A percentile compares a stretch with the other conserved stretches of the same genome.
Conservation (phyloP, 2,113 vertebrate genomes). For the Cavia aperea region DNA sequence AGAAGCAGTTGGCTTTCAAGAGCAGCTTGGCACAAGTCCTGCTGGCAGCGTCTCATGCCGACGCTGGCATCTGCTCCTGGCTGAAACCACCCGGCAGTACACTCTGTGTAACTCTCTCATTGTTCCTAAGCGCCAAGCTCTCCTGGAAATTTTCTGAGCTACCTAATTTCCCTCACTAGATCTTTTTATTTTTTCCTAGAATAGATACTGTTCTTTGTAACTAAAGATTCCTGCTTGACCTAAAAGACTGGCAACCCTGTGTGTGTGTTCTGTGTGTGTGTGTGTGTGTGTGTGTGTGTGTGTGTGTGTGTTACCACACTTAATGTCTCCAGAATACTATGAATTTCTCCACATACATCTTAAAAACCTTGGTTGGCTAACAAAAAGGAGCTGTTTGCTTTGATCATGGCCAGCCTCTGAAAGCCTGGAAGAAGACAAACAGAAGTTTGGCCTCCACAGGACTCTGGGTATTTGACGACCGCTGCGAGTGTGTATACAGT, state of each 20-base stretch:
- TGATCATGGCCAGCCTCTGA: constrained; percentile 21
- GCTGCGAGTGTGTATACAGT: neutral
- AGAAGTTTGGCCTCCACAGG: neutral
- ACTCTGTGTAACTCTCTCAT: neutral
- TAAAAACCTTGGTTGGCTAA: constrained; percentile 32
- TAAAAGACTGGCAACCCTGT: neutral
- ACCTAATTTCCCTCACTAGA: neutral
- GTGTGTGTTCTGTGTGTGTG: neutral
- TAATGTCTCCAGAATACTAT: constrained; percentile 19
- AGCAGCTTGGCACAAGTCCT: neutral
- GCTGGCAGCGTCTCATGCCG: neutral
- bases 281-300: neutral
- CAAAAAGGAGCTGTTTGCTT: constrained; percentile 32
- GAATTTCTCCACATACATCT: constrained; percentile 46
- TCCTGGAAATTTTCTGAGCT: constrained; percentile 45
- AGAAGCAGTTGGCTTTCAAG: neutral
- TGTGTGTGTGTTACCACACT: neutral
- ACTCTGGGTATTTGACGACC: constrained; percentile 13
- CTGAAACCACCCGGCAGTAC: neutral
- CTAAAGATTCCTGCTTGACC: neutral
- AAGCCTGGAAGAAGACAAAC: constrained; percentile 21
- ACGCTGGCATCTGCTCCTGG: neutral
- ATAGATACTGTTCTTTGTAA: constrained; percentile 37
- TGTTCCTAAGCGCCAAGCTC: constrained; percentile 23
- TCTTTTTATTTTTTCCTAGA: neutral